A percentile compares a stretch with the other conserved stretches of the same genome.
phyloP scores from a whole-genome alignment of 2,888 invertebrate genomes.

The Hirtodrosophila cameraria region DNA sequence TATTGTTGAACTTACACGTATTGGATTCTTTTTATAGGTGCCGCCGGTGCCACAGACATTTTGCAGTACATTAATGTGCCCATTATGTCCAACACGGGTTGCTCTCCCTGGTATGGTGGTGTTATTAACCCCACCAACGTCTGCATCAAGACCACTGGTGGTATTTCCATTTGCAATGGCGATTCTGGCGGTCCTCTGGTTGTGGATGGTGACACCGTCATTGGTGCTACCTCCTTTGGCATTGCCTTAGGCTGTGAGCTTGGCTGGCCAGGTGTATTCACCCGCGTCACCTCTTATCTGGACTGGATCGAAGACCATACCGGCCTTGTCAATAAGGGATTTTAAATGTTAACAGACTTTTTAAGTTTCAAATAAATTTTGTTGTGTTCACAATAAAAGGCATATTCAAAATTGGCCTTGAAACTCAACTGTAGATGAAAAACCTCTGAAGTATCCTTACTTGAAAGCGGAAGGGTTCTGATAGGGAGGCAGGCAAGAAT shows the following conservation, averaged over 20 bases:
- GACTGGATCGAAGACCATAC: constrained; percentile 77
- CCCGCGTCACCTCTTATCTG: constrained; percentile 76
- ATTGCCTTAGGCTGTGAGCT: constrained; percentile 78
- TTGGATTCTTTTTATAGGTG: constrained; percentile 39
- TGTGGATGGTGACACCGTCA: constrained; percentile 59
- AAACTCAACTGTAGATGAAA: too few species aligned
- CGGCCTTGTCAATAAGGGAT: constrained; percentile 56
- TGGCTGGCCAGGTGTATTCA: constrained; percentile 82
- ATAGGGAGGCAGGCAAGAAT: too few species aligned
- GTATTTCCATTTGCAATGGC: constrained; percentile 81
- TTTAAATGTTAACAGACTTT: too few species aligned
- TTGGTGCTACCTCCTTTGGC: constrained; percentile 82
- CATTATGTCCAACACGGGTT: constrained; percentile 63
- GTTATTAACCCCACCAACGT: constrained; percentile 53
- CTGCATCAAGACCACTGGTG: constrained; percentile 76
- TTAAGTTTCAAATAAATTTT: too few species aligned
- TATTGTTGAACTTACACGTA: too few species aligned
- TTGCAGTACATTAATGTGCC: constrained; percentile 66
- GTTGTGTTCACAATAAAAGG: too few species aligned
- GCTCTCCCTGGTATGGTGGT: constrained; percentile 64
- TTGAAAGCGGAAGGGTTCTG: too few species aligned
- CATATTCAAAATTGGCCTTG: too few species aligned
- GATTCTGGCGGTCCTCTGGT: too few species aligned
- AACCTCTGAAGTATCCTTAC: too few species aligned
- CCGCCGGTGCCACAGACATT: constrained; percentile 54